Evolutionary conservation across 2,113 vertebrate genomes (phyloP).

Genomic region (Triplophysa rosa): DNA sequence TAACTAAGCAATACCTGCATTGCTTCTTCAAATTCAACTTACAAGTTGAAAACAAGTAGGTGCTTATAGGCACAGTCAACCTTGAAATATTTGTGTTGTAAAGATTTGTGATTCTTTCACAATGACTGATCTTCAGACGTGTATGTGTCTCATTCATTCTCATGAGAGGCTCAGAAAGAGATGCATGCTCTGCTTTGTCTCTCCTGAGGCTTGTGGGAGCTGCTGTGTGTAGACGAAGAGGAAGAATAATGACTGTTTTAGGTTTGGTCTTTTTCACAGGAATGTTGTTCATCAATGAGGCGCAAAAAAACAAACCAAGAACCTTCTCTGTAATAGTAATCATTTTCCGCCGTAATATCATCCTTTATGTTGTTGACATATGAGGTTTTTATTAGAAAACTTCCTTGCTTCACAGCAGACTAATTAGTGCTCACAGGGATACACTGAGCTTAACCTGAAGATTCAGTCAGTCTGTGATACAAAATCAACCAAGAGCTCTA

Average conservation of each 20-base stretch:
- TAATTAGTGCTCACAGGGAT: background rate
- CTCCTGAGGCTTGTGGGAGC: background rate
- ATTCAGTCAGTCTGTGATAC: background rate
- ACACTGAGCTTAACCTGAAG: background rate
- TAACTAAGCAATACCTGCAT: background rate
- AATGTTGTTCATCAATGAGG: background rate
- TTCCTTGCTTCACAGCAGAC: too few species aligned
- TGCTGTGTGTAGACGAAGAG: background rate
- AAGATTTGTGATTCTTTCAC: background rate
- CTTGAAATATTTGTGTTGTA: background rate
- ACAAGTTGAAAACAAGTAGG: background rate
- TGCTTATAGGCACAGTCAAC: background rate
- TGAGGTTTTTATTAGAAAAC: too few species aligned
- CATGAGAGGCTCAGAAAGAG: conserved; percentile 2
- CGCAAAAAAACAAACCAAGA: background rate
- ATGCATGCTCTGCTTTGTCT: background rate
- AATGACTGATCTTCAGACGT: background rate
- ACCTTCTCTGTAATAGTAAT: background rate
- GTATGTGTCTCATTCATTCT: background rate
- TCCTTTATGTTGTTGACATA: background rate
- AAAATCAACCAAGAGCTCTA: background rate
- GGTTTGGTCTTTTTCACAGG: background rate
- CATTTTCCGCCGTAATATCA: background rate
- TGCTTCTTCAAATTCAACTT: background rate
- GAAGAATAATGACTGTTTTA: background rate